Conservation (phyloP, 2,113 vertebrate species). For the Myanophis thanlyinensis region DNA sequence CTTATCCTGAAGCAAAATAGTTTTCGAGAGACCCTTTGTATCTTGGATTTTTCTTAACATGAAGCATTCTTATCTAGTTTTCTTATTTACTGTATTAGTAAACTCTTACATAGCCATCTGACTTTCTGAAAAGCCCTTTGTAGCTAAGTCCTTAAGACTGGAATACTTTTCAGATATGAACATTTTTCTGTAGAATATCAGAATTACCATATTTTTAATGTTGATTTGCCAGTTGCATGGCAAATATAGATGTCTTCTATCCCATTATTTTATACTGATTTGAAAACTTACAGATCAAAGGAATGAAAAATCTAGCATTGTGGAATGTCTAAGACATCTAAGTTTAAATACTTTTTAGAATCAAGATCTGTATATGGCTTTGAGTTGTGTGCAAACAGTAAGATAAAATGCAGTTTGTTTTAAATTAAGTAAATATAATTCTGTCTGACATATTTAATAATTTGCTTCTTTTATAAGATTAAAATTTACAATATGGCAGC, state of each 20-base stretch:
- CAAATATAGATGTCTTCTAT: background rate
- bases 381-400: background rate
- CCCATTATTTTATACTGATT: slow-evolving; percentile 22
- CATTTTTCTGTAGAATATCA: background rate
- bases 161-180: background rate
- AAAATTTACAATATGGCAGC: background rate
- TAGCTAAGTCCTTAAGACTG: background rate
- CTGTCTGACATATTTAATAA: background rate
- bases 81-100: background rate
- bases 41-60: too few relatives aligned
- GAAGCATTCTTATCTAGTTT: too few relatives aligned
- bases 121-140: background rate
- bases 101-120: background rate
- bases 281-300: slow-evolving; percentile 23
- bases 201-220: background rate
- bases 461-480: background rate
- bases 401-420: background rate
- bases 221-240: background rate
- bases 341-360: background rate
- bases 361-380: background rate
- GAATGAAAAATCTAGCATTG: slow-evolving; percentile 24
- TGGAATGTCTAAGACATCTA: background rate
- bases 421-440: background rate
- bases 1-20: too few relatives aligned
- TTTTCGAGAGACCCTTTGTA: too few relatives aligned